phyloP scores from a whole-genome alignment of 2,888 invertebrate species.

The Mylabris sibirica region DNA sequence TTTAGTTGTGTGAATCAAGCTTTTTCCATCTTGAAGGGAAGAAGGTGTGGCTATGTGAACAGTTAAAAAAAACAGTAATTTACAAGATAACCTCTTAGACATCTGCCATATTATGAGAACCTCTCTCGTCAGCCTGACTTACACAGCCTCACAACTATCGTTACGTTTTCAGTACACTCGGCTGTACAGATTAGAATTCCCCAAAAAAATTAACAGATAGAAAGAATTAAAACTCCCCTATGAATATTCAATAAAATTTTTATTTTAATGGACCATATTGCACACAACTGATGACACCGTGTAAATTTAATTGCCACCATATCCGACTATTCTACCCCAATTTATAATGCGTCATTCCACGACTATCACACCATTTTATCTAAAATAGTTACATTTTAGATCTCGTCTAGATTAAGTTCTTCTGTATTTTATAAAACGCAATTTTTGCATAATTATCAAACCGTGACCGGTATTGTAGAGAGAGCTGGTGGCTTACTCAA shows the following conservation, averaged over 20 bases:
- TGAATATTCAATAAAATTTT: conserved; percentile 14
- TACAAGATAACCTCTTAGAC: no score
- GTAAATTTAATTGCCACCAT: conserved; percentile 44
- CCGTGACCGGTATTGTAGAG: neutral
- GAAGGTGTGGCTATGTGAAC: no score
- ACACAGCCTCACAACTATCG: no score
- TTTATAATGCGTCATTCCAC: conserved; percentile 43
- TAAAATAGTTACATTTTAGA: conserved; percentile 60
- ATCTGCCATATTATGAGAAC: no score
- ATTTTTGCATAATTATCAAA: conserved; percentile 14
- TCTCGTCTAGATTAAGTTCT: conserved; percentile 48
- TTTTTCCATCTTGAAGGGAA: no score
- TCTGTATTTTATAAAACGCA: neutral
- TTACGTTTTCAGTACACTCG: no score
- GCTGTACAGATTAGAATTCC: neutral
- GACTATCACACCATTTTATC: conserved; percentile 54
- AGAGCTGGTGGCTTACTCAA: conserved; percentile 18
- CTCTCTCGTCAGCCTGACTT: no score
- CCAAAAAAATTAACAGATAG: conserved; percentile 20
- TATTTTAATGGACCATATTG: conserved; percentile 43
- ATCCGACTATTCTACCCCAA: conserved; percentile 28
- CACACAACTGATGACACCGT: conserved; percentile 41
- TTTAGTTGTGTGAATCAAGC: no score
- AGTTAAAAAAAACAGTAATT: no score
- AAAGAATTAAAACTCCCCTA: conserved; percentile 1